Evolutionary conservation across 1,140 invertebrate species (phyloP).

Genomic region (Pseudomyrmex pallidus): DNA sequence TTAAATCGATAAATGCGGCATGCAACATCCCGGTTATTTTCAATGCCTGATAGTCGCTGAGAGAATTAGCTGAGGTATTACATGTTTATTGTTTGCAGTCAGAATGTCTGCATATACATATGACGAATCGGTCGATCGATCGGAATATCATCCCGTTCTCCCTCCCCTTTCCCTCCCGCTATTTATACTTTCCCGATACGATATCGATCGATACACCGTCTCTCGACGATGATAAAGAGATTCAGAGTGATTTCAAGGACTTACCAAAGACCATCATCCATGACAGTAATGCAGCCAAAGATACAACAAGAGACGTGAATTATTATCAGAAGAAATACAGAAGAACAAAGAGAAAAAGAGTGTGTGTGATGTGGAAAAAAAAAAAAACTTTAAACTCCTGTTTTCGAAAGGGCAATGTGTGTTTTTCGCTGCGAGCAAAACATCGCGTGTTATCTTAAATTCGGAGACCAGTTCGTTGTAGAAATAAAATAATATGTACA

Average conservation of each 20-base stretch:
- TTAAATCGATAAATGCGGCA: constrained; percentile 75
- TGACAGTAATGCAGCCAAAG: constrained; percentile 76
- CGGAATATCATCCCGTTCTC: background rate
- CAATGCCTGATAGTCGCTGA: constrained; percentile 58
- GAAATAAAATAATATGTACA: constrained; percentile 29
- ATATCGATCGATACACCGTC: constrained; percentile 28
- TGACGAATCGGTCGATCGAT: constrained; percentile 25
- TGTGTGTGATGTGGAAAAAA: constrained; percentile 8
- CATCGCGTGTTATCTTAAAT: background rate
- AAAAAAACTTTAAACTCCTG: constrained; percentile 5
- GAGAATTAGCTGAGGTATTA: constrained; percentile 34
- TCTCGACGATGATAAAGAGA: constrained; percentile 21
- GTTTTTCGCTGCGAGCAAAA: background rate
- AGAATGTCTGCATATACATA: background rate
- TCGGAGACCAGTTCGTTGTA: background rate
- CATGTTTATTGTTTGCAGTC: constrained; percentile 13
- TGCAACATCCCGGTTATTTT: constrained; percentile 79
- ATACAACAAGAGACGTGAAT: constrained; percentile 69
- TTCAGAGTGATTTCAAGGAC: constrained; percentile 65
- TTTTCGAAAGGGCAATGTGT: background rate
- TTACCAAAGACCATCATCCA: constrained; percentile 78
- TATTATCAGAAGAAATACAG: constrained; percentile 65
- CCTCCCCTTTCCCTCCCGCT: background rate
- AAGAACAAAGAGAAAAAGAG: constrained; percentile 44
- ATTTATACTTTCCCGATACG: background rate